Conservation (phyloP, 2,797 vertebrate genomes). For the Iguana delicatissima region DNA sequence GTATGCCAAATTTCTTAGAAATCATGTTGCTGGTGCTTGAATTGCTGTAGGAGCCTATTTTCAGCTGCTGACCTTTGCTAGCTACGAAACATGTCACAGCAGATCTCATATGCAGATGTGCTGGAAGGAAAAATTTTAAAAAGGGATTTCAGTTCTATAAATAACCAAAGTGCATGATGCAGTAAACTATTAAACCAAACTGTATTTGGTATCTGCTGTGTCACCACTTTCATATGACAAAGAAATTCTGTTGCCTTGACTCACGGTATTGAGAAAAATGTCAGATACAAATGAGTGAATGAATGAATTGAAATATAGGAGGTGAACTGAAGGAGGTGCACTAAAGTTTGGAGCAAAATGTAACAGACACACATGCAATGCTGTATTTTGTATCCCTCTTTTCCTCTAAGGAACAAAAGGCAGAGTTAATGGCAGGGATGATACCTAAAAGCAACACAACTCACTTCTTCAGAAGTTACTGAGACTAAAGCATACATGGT, state of each 20-base stretch:
- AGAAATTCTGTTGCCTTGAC: neutral
- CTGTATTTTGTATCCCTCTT: neutral
- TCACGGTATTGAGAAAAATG: too few relatives aligned
- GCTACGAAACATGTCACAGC: constrained; percentile 37
- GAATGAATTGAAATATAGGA: too few relatives aligned
- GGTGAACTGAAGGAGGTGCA: too few relatives aligned
- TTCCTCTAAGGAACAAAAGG: neutral
- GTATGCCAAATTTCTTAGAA: constrained; percentile 50
- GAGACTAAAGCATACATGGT: too few relatives aligned
- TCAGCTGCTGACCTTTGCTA: constrained; percentile 56
- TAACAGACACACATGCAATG: too few relatives aligned
- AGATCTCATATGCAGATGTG: constrained; percentile 38
- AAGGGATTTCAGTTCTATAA: constrained; percentile 7
- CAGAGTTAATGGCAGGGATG: neutral
- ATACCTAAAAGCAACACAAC: too few relatives aligned
- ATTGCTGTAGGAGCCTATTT: constrained; percentile 48
- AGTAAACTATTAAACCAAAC: neutral
- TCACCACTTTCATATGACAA: neutral
- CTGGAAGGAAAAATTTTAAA: constrained; percentile 13
- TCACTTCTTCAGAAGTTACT: too few relatives aligned
- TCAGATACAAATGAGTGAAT: too few relatives aligned
- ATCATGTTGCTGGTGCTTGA: constrained; percentile 51
- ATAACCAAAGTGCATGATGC: neutral
- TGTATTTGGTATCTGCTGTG: neutral
- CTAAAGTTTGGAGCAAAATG: too few relatives aligned